Evolutionary conservation across 2,888 invertebrate species (phyloP).

Genomic region (Conistra vaccinii): DNA sequence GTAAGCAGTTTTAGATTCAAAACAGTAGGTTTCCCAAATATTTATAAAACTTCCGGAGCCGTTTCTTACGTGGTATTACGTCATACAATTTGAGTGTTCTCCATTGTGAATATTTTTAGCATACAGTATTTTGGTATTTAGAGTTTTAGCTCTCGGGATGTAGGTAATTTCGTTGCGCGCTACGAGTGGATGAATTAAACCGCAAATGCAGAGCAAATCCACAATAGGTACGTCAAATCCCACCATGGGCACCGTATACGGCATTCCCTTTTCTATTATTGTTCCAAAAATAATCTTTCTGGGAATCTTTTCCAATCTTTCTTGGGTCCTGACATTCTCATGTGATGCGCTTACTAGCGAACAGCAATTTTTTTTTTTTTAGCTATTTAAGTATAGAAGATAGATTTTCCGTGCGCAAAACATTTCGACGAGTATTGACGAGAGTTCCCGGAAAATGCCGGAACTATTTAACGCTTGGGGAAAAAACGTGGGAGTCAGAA

Average conservation of each 20-base stretch:
- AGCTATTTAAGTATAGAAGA: too few relatives aligned
- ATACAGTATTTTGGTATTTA: not conserved
- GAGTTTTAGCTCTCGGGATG: not conserved
- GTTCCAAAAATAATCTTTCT: too few relatives aligned
- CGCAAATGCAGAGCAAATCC: constrained; percentile 6
- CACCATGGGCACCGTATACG: too few relatives aligned
- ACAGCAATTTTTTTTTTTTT: too few relatives aligned
- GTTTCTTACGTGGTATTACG: not conserved
- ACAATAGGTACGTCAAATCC: not conserved
- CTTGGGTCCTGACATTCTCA: not conserved
- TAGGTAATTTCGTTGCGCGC: not conserved
- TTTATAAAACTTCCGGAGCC: constrained; percentile 13
- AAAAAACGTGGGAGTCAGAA: constrained; percentile 13
- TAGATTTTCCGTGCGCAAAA: too few relatives aligned
- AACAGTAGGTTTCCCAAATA: constrained; percentile 3
- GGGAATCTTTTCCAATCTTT: not conserved
- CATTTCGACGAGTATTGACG: too few relatives aligned
- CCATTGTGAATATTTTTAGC: constrained; percentile 14
- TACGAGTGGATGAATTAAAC: not conserved
- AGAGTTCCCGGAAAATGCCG: too few relatives aligned
- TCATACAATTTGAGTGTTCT: constrained; percentile 5
- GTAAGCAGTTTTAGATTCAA: not conserved
- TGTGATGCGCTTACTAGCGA: too few relatives aligned
- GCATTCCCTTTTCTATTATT: too few relatives aligned
- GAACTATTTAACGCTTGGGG: too few relatives aligned